Percentiles rank a stretch among this genome's conserved stretches.
Evolutionary conservation across 2,888 invertebrate genomes (phyloP).

Genomic region (Kuschelorhynchus macadamiae): DNA sequence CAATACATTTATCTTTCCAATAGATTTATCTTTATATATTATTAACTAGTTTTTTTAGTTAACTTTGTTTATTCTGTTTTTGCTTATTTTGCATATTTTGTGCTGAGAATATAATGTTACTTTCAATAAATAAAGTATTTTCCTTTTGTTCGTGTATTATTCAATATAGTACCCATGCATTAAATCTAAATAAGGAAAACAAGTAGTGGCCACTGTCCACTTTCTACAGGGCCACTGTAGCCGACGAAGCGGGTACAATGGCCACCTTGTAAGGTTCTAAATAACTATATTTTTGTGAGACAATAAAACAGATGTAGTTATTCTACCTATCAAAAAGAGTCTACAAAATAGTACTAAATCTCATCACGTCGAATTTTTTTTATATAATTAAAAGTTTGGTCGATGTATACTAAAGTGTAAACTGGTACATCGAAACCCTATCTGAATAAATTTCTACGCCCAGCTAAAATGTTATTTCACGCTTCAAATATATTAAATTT

Average conservation of each 20-base stretch:
- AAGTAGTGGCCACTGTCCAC: not conserved
- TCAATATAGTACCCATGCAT: not conserved
- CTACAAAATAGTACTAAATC: no score
- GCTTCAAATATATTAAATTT: no score
- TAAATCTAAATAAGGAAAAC: not conserved
- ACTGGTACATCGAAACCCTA: no score
- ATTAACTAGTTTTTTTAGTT: not conserved
- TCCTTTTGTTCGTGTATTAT: not conserved
- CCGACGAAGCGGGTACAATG: not conserved
- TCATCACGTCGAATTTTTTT: no score
- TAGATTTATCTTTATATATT: no score
- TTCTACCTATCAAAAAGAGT: not conserved
- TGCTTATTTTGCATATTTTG: not conserved
- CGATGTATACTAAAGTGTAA: no score
- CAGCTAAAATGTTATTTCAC: no score
- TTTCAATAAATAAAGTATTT: conserved; percentile 5
- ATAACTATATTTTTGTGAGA: not conserved
- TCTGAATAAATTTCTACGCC: no score
- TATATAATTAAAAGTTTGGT: no score
- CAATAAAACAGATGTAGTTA: not conserved
- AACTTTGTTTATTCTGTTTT: not conserved
- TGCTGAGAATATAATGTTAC: conserved; percentile 3
- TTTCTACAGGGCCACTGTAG: not conserved
- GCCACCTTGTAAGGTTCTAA: not conserved
- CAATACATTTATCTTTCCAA: not conserved